phyloP scores from a whole-genome alignment of 2,888 invertebrate species.

The Carterocephalus palaemon region DNA sequence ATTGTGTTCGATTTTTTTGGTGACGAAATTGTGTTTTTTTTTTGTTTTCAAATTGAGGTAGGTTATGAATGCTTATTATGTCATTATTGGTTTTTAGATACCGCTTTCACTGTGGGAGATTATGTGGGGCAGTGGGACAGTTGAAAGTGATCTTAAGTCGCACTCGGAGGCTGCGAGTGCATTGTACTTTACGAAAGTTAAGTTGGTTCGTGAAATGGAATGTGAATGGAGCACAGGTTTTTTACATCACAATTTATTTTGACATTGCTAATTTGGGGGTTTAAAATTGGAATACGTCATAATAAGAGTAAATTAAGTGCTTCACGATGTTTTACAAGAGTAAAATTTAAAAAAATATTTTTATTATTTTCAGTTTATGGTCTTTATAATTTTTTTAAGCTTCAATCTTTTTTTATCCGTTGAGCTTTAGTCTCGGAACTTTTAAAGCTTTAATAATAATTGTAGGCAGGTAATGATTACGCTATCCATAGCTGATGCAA shows the following conservation, averaged over 20 bases:
- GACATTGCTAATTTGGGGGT: no score
- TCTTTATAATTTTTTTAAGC: no score
- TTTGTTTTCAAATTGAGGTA: conserved; percentile 35
- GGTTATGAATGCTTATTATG: conserved; percentile 47
- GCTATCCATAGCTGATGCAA: no score
- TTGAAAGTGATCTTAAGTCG: conserved; percentile 48
- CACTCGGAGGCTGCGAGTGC: conserved; percentile 41
- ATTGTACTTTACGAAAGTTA: conserved; percentile 8
- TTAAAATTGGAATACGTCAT: no score
- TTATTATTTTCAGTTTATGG: no score
- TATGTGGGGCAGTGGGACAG: conserved; percentile 53
- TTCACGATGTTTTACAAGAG: no score
- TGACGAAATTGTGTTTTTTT: conserved; percentile 21
- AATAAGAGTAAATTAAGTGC: no score
- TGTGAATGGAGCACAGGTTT: conserved; percentile 1
- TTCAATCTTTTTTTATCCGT: no score
- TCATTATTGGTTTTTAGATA: conserved; percentile 49
- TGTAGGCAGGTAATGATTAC: no score
- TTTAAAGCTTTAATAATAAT: no score
- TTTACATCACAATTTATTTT: background rate
- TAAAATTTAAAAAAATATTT: no score
- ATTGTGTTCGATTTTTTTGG: conserved; percentile 27
- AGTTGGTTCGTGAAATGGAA: conserved; percentile 7
- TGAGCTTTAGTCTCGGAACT: no score
- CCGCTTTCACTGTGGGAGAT: conserved; percentile 54